phyloP scores from a whole-genome alignment of 2,797 vertebrate species.

The Percopsis omiscomaycus region DNA sequence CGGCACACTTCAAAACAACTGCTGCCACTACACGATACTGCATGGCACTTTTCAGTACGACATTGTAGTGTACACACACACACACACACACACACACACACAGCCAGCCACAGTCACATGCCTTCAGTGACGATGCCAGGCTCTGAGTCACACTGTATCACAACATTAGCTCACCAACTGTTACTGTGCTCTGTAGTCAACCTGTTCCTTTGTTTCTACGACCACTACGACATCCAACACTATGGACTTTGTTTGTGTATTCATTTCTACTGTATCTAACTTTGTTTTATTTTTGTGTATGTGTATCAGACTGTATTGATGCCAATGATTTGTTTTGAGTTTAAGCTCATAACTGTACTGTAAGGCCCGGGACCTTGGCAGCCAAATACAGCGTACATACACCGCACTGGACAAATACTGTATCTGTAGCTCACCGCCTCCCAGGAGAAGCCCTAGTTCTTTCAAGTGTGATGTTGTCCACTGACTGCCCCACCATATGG shows the following conservation, averaged over 20 bases:
- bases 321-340: slow-evolving; percentile 32
- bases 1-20: slow-evolving; percentile 16
- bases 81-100: slow-evolving; percentile 23
- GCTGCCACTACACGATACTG: slow-evolving; percentile 40
- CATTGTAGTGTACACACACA: slow-evolving; percentile 30
- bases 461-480: slow-evolving; percentile 5
- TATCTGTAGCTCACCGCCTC: slow-evolving; percentile 24
- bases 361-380: slow-evolving; percentile 25
- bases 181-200: slow-evolving; percentile 37
- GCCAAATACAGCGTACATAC: slow-evolving; percentile 28
- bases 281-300: slow-evolving; percentile 30
- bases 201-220: slow-evolving; percentile 24
- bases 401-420: slow-evolving; percentile 20
- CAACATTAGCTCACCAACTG: slow-evolving; percentile 44
- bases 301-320: slow-evolving; percentile 34
- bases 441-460: slow-evolving; percentile 2
- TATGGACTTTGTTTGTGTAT: slow-evolving; percentile 16
- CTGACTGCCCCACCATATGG: not conserved
- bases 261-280: slow-evolving; percentile 37
- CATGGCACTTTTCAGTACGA: slow-evolving; percentile 30
- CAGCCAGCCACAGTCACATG: slow-evolving; percentile 31
- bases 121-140: slow-evolving; percentile 24
- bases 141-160: slow-evolving; percentile 30
- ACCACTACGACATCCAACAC: slow-evolving; percentile 19
- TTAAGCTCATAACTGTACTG: slow-evolving; percentile 33